Base-by-base conservation (phyloP, 2,113 vertebrate genomes). In the Romanogobio albipinnatus region DNA sequence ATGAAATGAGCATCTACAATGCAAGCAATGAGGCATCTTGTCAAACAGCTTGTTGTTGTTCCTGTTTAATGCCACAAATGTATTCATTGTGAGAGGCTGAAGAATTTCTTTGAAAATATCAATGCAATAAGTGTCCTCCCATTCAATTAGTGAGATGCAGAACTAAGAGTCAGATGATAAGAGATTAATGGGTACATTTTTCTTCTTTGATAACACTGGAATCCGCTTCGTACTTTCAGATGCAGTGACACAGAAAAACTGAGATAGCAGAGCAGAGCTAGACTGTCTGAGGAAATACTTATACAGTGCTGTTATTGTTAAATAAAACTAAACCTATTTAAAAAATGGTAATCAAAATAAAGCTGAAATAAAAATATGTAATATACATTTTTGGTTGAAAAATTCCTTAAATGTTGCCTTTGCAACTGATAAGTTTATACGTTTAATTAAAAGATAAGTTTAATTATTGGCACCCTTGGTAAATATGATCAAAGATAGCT, bases 1-100 rank as follows among this genome's bases (percentile, higher is more conserved):
- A 74, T 74, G 11, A 74, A 74, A 49, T 1, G n/a, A 47, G 36
- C 43, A 7, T 73, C 43, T 47, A 49, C 47, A 76, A 17, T 53
- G 47, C 11, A 49, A 53, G 74, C 6, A 4, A 76, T 5, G 14
- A 51, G 29, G 47, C 24, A 15, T 22, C 74, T 76, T 76, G 49
- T 53, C 47, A 76, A 29, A 26, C 22, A 74, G 71, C 45, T 24
- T 49, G 45, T 33, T 73, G 39, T 26, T 76, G 74, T 53, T 76
- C n/a, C 74, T 76, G 47, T 53, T 76, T 53, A 76, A 76, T 51
- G 49, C 47, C 47, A 53, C 39, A 24, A 19, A 81, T 64, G 49
- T 47, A 13, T 33, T 24, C 36, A 75, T 29, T 8, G 39, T 33
- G 78, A 24, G 78, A 81, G 78, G 39, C 33, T 66, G 11, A 61